These are phyloP conservation scores for Philopedon plagiatum DNA, from an alignment of 2,888 invertebrate species.

Conservation along the genomic window DNA sequence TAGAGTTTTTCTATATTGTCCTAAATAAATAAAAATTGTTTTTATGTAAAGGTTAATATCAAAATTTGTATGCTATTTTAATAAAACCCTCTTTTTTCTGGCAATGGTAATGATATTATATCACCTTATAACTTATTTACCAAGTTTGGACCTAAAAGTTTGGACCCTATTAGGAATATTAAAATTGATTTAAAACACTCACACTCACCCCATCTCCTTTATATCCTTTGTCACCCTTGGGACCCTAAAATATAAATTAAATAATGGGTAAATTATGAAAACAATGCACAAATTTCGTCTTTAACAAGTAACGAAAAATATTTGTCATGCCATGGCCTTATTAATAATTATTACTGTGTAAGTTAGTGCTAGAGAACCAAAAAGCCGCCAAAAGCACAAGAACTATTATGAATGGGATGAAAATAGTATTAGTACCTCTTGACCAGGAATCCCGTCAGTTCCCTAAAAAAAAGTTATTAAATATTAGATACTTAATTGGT, in stretches of 20 bases:
- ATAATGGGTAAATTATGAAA: too few relatives aligned
- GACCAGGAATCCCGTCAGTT: constrained; percentile 93
- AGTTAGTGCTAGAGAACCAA: background rate
- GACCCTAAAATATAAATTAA: constrained; percentile 75
- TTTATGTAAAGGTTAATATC: too few relatives aligned
- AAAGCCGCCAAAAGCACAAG: constrained; percentile 28
- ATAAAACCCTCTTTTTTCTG: too few relatives aligned
- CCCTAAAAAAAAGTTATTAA: constrained; percentile 76
- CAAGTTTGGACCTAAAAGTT: background rate
- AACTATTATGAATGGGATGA: constrained; percentile 20
- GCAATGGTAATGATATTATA: too few relatives aligned
- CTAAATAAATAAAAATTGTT: too few relatives aligned
- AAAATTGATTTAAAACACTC: background rate
- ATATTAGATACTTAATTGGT: background rate
- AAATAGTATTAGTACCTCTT: constrained; percentile 75
- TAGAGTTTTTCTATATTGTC: too few relatives aligned
- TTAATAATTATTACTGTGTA: background rate
- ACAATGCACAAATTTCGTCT: too few relatives aligned
- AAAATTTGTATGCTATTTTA: too few relatives aligned
- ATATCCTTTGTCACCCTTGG: constrained; percentile 90
- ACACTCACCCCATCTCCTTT: constrained; percentile 87
- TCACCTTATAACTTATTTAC: constrained; percentile 11
- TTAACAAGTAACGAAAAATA: background rate
- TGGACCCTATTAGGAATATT: too few relatives aligned
- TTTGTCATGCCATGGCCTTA: background rate